A percentile compares a stretch with the other conserved stretches of the same genome.
Evolutionary conservation across 2,113 vertebrate genomes (phyloP).

Genomic region (Epinephelus lanceolatus): DNA sequence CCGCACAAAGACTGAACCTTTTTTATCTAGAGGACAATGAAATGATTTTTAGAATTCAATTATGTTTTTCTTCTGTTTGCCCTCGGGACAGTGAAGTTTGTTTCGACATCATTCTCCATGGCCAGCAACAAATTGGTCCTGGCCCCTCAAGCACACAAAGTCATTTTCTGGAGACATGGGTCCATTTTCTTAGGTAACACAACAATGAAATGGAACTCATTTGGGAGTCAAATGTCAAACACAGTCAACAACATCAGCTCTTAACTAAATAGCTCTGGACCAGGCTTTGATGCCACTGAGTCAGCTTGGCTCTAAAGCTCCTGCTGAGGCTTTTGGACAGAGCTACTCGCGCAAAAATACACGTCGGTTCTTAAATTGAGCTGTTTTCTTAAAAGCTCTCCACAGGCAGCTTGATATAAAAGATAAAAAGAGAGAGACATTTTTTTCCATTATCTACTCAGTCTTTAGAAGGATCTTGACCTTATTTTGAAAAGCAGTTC

Average conservation of each 20-base stretch:
- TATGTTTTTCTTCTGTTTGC: slow-evolving; percentile 1
- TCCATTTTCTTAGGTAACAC: slow-evolving; percentile 52
- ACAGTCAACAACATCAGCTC: slow-evolving; percentile 56
- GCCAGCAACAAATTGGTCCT: slow-evolving; percentile 47
- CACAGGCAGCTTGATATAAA: slow-evolving; percentile 26
- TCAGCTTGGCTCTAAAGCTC: slow-evolving; percentile 37
- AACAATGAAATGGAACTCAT: slow-evolving; percentile 60
- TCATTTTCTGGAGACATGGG: slow-evolving; percentile 55
- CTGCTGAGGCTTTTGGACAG: slow-evolving; percentile 20
- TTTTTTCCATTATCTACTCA: background rate
- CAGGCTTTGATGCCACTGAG: slow-evolving; percentile 40
- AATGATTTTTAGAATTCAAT: slow-evolving; percentile 53
- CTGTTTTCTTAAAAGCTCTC: slow-evolving; percentile 38
- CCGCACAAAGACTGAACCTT: slow-evolving; percentile 3
- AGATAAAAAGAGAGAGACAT: slow-evolving; percentile 4
- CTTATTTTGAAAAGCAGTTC: slow-evolving; percentile 31
- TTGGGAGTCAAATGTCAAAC: slow-evolving; percentile 67
- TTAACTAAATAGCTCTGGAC: slow-evolving; percentile 49
- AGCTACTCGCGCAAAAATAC: slow-evolving; percentile 37
- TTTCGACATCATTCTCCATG: slow-evolving; percentile 45
- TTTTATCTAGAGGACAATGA: slow-evolving; percentile 40
- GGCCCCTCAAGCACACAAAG: slow-evolving; percentile 39
- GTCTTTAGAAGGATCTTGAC: slow-evolving; percentile 13
- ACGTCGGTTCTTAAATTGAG: slow-evolving; percentile 34
- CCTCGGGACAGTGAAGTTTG: slow-evolving; percentile 25